Evolutionary conservation across 2,888 invertebrate species (phyloP), one percentile per base, ranked within the genome.

Genomic region (Philonicus albiceps): DNA sequence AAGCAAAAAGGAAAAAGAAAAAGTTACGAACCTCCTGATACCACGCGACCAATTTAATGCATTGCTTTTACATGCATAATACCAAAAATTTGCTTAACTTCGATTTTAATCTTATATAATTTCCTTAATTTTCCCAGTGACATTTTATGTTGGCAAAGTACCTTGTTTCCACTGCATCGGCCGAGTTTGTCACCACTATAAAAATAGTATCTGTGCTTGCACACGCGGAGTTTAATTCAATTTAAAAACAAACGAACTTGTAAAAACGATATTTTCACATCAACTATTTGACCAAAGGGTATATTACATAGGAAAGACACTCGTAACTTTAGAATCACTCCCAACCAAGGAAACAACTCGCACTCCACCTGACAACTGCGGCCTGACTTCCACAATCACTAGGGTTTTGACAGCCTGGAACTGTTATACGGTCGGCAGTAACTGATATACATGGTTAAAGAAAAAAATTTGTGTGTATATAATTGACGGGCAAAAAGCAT

Each of bases 11-110:
- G 37, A 40, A 76, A 76, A 19, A 76, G 40, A 37, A 37, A 34
- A 74, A 64, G 76, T 76, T 76, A 76, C 76, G 40, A 76, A 76
- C 40, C 76, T 76, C 40, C 76, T 76, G 76, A 22, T 22, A 37
- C 34, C 76, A 37, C 76, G 76, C 22, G 40, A 22, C 76, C 34
- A 76, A 40, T 22, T 75, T 76, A 40, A 22, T 22, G 34, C 22
- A 76, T 37, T 22, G 40, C 19, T 37, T 76, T 5, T 76, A 40
- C 34, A 76, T 22, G 8, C 76, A 37, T 76, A 43, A 40, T 40
- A 40, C 40, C 34, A 37, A 31, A 76, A 37, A 37, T 76, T 76
- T 40, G 11, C 40, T 76, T 76, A 19, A 37, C 22, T 40, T 13
- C n/a, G 22, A 7, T 40, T 40, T 76, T 76, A 19, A 76, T 37